phyloP scores from a whole-genome alignment of 2,113 vertebrate genomes.

The Formicarius rufipectus region DNA sequence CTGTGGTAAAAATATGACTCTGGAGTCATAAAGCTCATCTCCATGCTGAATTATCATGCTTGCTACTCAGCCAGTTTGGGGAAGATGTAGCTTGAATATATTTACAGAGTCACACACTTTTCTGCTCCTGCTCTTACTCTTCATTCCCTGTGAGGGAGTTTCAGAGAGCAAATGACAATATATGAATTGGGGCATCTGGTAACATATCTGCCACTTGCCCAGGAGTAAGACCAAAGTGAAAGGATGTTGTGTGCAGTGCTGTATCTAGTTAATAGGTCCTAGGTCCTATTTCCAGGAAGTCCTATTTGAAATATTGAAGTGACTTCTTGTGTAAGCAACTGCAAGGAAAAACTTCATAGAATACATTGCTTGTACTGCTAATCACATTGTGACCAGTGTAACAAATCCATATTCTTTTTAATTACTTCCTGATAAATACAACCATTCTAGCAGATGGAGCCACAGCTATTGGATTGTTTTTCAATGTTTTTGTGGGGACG shows the following conservation, averaged over 20 bases:
- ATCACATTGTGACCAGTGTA: not conserved
- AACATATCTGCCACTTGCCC: not conserved
- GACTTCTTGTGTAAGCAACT: not conserved
- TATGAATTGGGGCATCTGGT: not conserved
- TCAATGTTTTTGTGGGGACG: not conserved
- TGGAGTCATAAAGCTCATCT: not conserved
- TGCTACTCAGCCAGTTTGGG: not conserved
- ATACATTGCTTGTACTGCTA: not conserved
- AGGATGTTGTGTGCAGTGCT: not conserved
- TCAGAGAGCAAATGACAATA: not conserved
- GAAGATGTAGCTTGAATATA: not conserved
- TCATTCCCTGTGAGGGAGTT: not conserved
- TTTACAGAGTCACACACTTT: not conserved
- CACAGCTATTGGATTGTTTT: not conserved
- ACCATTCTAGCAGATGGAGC: not conserved
- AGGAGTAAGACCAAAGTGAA: not conserved
- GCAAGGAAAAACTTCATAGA: not conserved
- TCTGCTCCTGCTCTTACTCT: not conserved
- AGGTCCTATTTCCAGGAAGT: not conserved
- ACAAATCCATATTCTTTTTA: not conserved
- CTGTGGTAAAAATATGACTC: not conserved
- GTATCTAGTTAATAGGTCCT: not conserved
- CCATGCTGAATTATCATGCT: not conserved
- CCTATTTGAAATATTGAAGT: not conserved
- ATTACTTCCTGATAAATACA: not conserved